These are phyloP conservation scores for Dexiosoma caninum DNA, from an alignment of 2,888 invertebrate species.

Conservation along the genomic window DNA sequence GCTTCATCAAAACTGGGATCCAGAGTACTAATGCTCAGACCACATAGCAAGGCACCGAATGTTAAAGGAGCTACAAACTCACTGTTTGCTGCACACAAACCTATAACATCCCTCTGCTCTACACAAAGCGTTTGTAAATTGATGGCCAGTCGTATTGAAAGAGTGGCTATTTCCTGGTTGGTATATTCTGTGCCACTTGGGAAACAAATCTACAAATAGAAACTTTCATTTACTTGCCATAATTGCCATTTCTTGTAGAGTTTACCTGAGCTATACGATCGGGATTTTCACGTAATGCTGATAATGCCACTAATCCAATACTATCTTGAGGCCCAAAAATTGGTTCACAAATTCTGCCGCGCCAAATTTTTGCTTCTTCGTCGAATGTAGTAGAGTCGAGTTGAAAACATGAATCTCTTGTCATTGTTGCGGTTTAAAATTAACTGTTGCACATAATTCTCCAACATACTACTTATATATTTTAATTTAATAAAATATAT, in stretches of 20 bases:
- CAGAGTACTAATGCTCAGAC: conserved; percentile 61
- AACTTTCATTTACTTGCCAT: neutral
- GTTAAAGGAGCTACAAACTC: conserved; percentile 65
- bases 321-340: neutral
- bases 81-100: conserved; percentile 63
- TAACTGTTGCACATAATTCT: too few relatives aligned
- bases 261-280: conserved; percentile 33
- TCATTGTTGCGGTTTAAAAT: neutral
- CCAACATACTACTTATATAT: too few relatives aligned
- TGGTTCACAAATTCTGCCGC: neutral
- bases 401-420: neutral
- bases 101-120: conserved; percentile 61
- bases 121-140: conserved; percentile 46
- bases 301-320: neutral
- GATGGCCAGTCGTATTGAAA: conserved; percentile 49
- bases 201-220: conserved; percentile 47
- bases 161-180: conserved; percentile 40
- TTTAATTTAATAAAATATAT: too few relatives aligned
- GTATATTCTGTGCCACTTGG: conserved; percentile 49
- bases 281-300: conserved; percentile 8
- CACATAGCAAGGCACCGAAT: conserved; percentile 61
- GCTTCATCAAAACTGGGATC: conserved; percentile 63
- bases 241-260: neutral
- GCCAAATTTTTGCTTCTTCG: conserved; percentile 26
- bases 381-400: neutral